Evolutionary conservation across 2,888 invertebrate genomes (phyloP).

Genomic region (Caenorhabditis macrosperma): DNA sequence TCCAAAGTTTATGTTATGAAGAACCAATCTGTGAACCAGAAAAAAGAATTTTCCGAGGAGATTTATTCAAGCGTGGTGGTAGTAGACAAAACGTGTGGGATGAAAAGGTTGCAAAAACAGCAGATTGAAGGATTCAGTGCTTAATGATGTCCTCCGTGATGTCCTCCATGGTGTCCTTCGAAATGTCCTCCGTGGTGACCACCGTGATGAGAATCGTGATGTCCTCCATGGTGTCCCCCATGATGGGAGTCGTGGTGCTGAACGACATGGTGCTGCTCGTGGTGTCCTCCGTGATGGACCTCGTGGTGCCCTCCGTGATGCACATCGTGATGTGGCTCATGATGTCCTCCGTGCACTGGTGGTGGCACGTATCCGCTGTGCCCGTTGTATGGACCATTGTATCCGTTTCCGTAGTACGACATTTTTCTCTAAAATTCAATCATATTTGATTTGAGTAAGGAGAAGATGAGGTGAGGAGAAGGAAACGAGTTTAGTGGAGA

Average conservation of each 20-base stretch:
- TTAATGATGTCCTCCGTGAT: neutral
- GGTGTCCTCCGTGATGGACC: constrained; percentile 32
- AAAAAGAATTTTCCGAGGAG: too few species aligned
- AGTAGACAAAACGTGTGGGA: too few species aligned
- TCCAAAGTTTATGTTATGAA: too few species aligned
- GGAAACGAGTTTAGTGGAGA: too few species aligned
- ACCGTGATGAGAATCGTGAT: neutral
- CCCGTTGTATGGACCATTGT: too few species aligned
- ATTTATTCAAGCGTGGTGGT: too few species aligned
- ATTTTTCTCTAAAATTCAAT: too few species aligned
- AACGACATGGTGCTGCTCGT: constrained; percentile 26
- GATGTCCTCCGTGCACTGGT: constrained; percentile 27
- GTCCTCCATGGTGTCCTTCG: neutral
- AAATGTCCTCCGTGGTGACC: constrained; percentile 36
- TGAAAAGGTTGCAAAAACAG: neutral
- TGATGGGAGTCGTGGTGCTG: constrained; percentile 24
- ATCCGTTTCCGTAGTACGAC: too few species aligned
- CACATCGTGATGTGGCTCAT: neutral
- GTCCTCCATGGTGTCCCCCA: neutral
- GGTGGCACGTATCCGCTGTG: too few species aligned
- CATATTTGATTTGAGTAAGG: too few species aligned
- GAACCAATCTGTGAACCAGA: too few species aligned
- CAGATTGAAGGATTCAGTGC: neutral
- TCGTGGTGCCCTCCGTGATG: constrained; percentile 28
- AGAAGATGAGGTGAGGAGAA: too few species aligned